These are phyloP conservation scores for Cosmia trapezina DNA, from an alignment of 2,888 invertebrate genomes.

Conservation along the genomic window DNA sequence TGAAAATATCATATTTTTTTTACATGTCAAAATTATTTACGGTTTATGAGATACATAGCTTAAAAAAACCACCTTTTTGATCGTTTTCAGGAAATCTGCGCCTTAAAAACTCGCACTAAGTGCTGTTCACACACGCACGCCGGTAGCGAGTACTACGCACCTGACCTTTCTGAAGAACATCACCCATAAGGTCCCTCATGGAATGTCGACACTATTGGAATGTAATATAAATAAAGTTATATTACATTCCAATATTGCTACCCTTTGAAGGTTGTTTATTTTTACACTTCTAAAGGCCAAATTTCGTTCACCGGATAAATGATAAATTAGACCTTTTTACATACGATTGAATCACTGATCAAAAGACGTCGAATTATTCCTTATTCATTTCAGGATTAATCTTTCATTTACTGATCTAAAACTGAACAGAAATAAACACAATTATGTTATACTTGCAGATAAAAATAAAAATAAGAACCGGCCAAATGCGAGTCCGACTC, in stretches of 20 bases:
- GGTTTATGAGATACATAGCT: too few species aligned
- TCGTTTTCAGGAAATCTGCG: too few species aligned
- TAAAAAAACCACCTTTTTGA: too few species aligned
- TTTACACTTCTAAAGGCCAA: slow-evolving; percentile 24
- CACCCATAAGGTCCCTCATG: too few species aligned
- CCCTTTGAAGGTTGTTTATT: slow-evolving; percentile 4
- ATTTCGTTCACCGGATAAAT: slow-evolving; percentile 18
- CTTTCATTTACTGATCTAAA: not conserved
- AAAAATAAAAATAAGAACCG: slow-evolving; percentile 12
- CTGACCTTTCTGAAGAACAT: too few species aligned
- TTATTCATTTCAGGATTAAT: slow-evolving; percentile 24
- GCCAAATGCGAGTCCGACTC: too few species aligned
- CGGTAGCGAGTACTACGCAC: too few species aligned
- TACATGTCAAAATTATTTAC: too few species aligned
- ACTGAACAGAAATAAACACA: not conserved
- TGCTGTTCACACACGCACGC: too few species aligned
- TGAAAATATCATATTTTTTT: too few species aligned
- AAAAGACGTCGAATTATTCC: slow-evolving; percentile 28
- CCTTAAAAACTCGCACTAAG: too few species aligned
- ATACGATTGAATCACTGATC: slow-evolving; percentile 23
- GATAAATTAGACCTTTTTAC: slow-evolving; percentile 23
- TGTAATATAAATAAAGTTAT: not conserved
- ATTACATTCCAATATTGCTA: not conserved
- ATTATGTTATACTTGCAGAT: not conserved
- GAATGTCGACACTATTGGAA: too few species aligned